Evolutionary conservation across 2,888 invertebrate species (phyloP).

Genomic region (Listrodromus nycthemerus): DNA sequence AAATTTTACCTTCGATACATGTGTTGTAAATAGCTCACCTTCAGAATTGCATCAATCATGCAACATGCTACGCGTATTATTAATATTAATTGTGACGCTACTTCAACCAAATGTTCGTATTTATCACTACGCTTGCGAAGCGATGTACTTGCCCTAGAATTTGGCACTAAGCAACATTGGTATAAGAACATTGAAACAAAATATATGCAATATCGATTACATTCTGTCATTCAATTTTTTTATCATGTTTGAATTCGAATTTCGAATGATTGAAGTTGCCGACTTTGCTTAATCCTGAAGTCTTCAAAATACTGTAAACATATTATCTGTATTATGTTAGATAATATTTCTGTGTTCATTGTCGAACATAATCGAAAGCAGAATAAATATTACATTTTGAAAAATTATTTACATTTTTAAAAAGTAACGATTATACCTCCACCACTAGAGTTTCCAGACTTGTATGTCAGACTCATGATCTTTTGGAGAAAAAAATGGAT

Average conservation of each 20-base stretch:
- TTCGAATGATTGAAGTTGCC: neutral
- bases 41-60: neutral
- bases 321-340: neutral
- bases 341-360: neutral
- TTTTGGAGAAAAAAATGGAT: no score
- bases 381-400: neutral
- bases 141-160: slow-evolving; percentile 1
- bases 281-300: neutral
- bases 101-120: neutral
- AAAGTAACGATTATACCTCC: neutral
- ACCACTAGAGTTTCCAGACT: no score
- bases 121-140: neutral
- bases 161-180: neutral
- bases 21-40: neutral
- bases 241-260: neutral
- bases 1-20: neutral
- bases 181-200: neutral
- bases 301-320: neutral
- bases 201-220: neutral
- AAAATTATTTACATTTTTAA: neutral
- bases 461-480: no score
- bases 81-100: neutral
- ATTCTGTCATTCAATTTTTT: neutral
- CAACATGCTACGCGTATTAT: neutral
- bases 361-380: neutral